Base-by-base conservation (phyloP, 2,113 vertebrate genomes). In the Gobius niger region DNA sequence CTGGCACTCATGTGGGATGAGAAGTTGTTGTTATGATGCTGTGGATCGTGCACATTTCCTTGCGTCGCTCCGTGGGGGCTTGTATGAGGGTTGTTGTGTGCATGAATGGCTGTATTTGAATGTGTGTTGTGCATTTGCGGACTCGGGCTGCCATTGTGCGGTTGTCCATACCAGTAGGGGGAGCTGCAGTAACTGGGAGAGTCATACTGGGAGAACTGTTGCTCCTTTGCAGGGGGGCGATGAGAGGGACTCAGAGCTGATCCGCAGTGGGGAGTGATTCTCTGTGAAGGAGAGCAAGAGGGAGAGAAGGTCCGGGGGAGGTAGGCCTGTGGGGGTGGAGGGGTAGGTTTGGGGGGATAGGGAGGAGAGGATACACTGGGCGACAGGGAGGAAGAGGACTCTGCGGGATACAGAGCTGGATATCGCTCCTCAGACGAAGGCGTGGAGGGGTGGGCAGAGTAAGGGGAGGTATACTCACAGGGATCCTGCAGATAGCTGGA, bases 161-260 rank as follows among this genome's bases (percentile, higher is more conserved):
- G 90, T 70, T 95, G 95, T 41, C 95, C 95, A 65, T 98, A 99
- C 97, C 97, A 99, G 64, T 96, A 99, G 6, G 95, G 93, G 46
- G 97, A 95, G 74, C 95, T 94, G 91, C 97, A 97, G 92, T 97
- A 98, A 68, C 95, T 96, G 82, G 97, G 96, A 67, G 96, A 96
- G 84, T 99, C 97, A 9, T 98, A 98, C 78, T 99, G 97, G 42
- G 95, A 92, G 82, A 97, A 95, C 80, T 96, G 95, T 63, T 94
- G 78, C 92, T 96, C 93, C 95, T 97, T 89, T 18, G 77, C 65
- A 74, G 89, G 73, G 41, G 89, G 81, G 50, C 92, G 84, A 34
- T 90, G 87, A 0, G 92, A 90, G 47, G 93, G 93, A 85, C 96
- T 97, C 85, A 96, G 93, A 18, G 96, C 94, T 50, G 95, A 95